Evolutionary conservation across 1,140 invertebrate species (phyloP).

Genomic region (Cyrtorhinus lividipennis): DNA sequence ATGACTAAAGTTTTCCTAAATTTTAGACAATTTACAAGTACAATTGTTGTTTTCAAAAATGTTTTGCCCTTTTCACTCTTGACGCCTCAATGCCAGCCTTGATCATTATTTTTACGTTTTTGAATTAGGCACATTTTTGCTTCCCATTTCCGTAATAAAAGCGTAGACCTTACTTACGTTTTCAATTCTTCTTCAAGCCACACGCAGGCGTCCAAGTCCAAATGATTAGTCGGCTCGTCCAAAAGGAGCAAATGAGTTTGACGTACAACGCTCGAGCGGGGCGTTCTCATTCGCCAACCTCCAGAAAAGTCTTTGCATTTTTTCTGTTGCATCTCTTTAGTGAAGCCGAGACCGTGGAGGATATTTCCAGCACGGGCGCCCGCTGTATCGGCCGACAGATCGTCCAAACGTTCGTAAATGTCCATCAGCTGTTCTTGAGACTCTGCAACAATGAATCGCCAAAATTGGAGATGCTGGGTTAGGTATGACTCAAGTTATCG

Average conservation of each 20-base stretch:
- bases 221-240: constrained; percentile 96
- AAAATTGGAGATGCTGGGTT: neutral
- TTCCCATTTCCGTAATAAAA: too few species aligned
- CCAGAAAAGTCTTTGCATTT: constrained; percentile 87
- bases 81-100: too few species aligned
- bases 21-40: too few species aligned
- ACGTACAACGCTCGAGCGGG: constrained; percentile 82
- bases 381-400: constrained; percentile 89
- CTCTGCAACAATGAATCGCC: constrained; percentile 41
- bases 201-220: constrained; percentile 98
- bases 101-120: too few species aligned
- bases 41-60: too few species aligned
- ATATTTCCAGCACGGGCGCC: constrained; percentile 87
- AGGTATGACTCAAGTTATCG: too few species aligned
- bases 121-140: too few species aligned
- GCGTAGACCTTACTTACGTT: constrained; percentile 50
- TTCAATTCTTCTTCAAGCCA: constrained; percentile 97
- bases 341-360: constrained; percentile 92
- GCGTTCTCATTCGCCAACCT: constrained; percentile 99
- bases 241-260: constrained; percentile 82
- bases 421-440: constrained; percentile 93
- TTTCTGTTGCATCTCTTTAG: constrained; percentile 81
- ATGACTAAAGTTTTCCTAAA: too few species aligned
- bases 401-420: constrained; percentile 93
- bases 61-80: too few species aligned